Base-by-base conservation (phyloP, 1,140 invertebrate species). In the Nasonia longicornis region DNA sequence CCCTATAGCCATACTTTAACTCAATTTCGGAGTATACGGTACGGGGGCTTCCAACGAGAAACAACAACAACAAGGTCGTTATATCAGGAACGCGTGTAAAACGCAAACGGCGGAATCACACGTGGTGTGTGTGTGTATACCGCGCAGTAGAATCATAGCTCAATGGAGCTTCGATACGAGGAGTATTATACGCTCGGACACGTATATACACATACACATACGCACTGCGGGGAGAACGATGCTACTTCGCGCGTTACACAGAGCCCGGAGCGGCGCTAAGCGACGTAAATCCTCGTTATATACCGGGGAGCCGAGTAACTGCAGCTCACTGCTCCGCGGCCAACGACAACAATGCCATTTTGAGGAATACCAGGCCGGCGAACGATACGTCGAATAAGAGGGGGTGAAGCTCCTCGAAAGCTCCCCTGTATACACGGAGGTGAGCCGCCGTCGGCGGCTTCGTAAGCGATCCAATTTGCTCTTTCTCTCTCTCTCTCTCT, bases 401-500 rank as follows among this genome's bases (percentile, higher is more conserved):
- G 20, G 16, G 35, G 20, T 3, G 20, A 2, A n/a, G 75, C 63
- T 31, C 14, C 52, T n/a, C 52, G 52, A 58, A 58, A 58, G 52
- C 52, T 58, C 20, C 16, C 14, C 52, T 16, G 14, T 35, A 20
- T n/a, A 71, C n/a, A 12, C 35, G n/a, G 12, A 76, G 45, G 31
- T 76, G 70, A 81, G 63, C 64, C 79, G n/a, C 26, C 11, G 38
- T 31, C 79, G n/a, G 7, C 14, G 69, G 69, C 52, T 58, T 11
- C 72, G 72, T 70, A 76, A 69, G n/a, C 72, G 79, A 76, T 70
- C 42, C 45, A 81, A 76, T 81, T 81, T 76, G 79, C 71, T 48
- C 42, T 3, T 26, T 26, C 26, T 26, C 26, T 26, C 26, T 26
- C 26, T 26, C 26, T 26, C 26, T 26, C 26, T 26, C 26, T 26